Base-by-base conservation (phyloP, 2,797 vertebrate genomes). In the Lacerta agilis region DNA sequence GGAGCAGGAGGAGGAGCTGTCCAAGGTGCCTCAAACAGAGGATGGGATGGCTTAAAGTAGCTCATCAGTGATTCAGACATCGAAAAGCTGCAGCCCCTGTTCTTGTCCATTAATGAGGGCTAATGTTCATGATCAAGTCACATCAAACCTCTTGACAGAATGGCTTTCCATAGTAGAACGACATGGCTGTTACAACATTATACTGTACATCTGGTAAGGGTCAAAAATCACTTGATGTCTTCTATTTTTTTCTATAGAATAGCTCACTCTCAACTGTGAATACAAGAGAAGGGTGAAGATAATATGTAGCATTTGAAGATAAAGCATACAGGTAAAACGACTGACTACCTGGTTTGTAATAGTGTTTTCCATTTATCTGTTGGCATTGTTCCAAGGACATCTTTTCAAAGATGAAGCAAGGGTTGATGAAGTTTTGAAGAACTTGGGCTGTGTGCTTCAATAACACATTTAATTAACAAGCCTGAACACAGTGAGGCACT, bases 301-400 rank as follows among this genome's bases (percentile, higher is more conserved):
- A 96, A 95, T 92, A 90, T 49, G 73, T 18, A 89, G 88, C 85
- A 95, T 90, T 45, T 92, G 92, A 86, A 91, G 95, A 91, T 94
- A 92, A 95, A 95, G 88, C 91, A 86, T 95, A 95, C 96, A 96
- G 96, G 96, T 97, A 96, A 97, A 96, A 93, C n/a, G 88, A 94
- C 93, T 94, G 95, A 89, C 93, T 97, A 92, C 97, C 94, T 96
- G 94, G 83, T 93, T 94, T 94, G 92, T 91, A 95, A 95, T 94
- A 95, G 96, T 82, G 92, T 87, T 96, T 96, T 94, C 94, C 94
- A 97, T 97, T 97, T 97, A 97, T 95, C 95, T 94, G 94, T 95
- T 97, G 95, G 96, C 97, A 97, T 95, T 97, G 96, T 96, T 97
- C 97, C 98, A 98, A 98, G 98, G 98, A 97, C 97, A 89, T 94